Evolutionary conservation across 2,113 vertebrate species (phyloP).

Genomic region (Percina caprodes): DNA sequence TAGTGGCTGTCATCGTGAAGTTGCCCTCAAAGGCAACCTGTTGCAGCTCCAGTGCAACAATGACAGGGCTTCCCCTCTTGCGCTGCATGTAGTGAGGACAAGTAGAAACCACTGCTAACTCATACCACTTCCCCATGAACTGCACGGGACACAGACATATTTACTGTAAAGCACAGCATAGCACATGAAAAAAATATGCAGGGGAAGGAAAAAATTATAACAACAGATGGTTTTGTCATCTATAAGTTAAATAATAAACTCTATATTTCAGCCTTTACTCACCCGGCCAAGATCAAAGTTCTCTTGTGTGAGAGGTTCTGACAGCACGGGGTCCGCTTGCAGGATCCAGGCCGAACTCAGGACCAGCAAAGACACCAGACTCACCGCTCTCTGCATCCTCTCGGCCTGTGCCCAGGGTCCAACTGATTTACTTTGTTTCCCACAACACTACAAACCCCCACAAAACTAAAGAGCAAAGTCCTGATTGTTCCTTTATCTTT

Average conservation of each 20-base stretch:
- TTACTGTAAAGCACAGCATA: neutral
- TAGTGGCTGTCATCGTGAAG: conserved; percentile 57
- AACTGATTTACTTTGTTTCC: neutral
- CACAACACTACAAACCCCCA: neutral
- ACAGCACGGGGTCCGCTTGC: conserved; percentile 23
- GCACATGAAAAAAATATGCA: neutral
- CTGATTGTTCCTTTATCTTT: conserved; percentile 5
- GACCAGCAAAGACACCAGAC: conserved; percentile 49
- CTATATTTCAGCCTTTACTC: conserved; percentile 45
- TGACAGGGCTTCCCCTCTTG: conserved; percentile 78
- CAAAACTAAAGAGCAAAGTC: conserved; percentile 29
- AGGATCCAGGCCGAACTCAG: conserved; percentile 40
- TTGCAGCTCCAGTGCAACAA: conserved; percentile 84
- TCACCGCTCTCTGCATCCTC: conserved; percentile 49
- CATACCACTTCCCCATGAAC: conserved; percentile 90
- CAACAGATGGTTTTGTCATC: neutral
- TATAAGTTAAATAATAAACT: neutral
- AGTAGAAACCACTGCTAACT: conserved; percentile 84
- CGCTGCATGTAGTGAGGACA: conserved; percentile 85
- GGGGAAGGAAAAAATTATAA: neutral
- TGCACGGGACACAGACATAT: conserved; percentile 33
- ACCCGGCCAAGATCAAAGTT: conserved; percentile 88
- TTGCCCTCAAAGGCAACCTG: conserved; percentile 28
- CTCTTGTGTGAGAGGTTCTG: conserved; percentile 81
- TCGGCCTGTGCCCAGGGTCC: neutral